Evolutionary conservation across 2,113 vertebrate species (phyloP).

Genomic region (Cyrtonyx montezumae): DNA sequence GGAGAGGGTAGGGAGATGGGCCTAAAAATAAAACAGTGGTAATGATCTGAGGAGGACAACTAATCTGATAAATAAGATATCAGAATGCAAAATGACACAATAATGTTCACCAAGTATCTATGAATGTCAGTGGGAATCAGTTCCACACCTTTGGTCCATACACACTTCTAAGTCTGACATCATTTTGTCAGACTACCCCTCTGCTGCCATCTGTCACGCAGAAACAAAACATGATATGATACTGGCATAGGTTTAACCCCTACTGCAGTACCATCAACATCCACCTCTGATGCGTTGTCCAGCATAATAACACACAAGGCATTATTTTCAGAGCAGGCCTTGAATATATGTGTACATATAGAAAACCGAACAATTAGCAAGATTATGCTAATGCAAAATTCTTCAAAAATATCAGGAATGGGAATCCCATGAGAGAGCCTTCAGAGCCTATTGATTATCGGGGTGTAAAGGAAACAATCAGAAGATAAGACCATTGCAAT

Average conservation of each 20-base stretch:
- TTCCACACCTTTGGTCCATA: neutral
- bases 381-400: neutral
- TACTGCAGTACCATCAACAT: neutral
- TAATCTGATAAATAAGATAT: too few relatives aligned
- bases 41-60: too few relatives aligned
- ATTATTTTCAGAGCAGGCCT: neutral
- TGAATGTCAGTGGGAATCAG: neutral
- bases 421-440: neutral
- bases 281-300: neutral
- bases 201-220: neutral
- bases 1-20: too few relatives aligned
- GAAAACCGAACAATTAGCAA: neutral
- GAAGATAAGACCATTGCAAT: neutral
- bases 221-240: neutral
- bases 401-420: neutral
- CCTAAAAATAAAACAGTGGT: too few relatives aligned
- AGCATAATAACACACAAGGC: neutral
- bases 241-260: neutral
- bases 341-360: neutral
- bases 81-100: too few relatives aligned
- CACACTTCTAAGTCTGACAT: neutral
- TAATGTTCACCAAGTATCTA: neutral
- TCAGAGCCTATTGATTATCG: neutral
- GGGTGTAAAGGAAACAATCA: neutral
- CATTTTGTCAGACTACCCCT: neutral